Evolutionary conservation across 2,888 invertebrate genomes (phyloP).

Genomic region (Candidula unifasciata): DNA sequence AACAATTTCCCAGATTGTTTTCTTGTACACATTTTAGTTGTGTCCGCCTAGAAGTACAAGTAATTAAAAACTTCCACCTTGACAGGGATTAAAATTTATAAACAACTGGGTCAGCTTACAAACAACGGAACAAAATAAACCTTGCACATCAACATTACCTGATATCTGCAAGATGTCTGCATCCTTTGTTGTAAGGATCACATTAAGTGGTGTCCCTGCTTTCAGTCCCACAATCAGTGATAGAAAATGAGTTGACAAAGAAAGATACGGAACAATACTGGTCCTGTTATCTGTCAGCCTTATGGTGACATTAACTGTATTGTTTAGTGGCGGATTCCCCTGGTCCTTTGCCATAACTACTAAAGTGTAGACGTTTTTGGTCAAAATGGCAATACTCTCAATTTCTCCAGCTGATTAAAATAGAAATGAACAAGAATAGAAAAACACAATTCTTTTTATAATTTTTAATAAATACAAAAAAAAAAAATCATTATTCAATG

Average conservation of each 20-base stretch:
- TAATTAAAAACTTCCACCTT: no score
- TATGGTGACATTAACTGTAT: constrained; percentile 59
- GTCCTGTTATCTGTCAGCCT: constrained; percentile 70
- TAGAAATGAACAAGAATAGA: constrained; percentile 48
- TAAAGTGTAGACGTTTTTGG: constrained; percentile 49
- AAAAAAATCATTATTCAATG: no score
- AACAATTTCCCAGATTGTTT: no score
- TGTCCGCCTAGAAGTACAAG: no score
- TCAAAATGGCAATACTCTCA: constrained; percentile 18
- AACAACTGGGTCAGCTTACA: no score
- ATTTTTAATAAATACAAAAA: no score
- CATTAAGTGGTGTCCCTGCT: constrained; percentile 56
- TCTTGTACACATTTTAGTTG: background rate
- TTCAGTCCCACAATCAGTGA: constrained; percentile 67
- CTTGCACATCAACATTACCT: background rate
- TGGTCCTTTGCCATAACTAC: constrained; percentile 56
- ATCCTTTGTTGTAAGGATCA: constrained; percentile 3
- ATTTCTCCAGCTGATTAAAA: constrained; percentile 46
- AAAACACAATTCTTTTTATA: no score
- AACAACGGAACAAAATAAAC: background rate
- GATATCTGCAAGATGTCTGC: background rate
- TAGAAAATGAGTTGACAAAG: constrained; percentile 66
- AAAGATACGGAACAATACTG: constrained; percentile 68
- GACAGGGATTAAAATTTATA: no score
- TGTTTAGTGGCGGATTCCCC: constrained; percentile 48